Conservation (phyloP, 1,140 invertebrate species). For the Semibalanus balanoides region DNA sequence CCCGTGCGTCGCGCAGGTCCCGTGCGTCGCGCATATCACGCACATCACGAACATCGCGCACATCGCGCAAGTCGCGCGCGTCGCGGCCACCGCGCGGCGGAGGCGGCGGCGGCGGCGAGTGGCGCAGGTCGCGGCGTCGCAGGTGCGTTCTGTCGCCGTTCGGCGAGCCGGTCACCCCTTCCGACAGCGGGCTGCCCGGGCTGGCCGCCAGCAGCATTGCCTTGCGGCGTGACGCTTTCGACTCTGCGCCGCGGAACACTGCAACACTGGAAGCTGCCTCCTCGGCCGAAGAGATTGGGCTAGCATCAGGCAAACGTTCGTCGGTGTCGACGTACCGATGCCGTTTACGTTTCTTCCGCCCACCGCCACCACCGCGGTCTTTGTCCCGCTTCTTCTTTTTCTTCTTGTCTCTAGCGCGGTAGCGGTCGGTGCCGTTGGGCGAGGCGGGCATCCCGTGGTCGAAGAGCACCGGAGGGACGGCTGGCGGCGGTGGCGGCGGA, state of each 20-base stretch:
- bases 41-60: background rate
- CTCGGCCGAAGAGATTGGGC: background rate
- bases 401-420: background rate
- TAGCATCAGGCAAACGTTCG: background rate
- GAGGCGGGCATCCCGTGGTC: background rate
- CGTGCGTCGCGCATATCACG: background rate
- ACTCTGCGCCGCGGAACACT: too few relatives aligned
- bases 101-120: too few relatives aligned
- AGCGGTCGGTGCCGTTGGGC: background rate
- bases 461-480: too few relatives aligned
- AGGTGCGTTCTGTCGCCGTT: background rate
- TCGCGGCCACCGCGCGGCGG: too few relatives aligned
- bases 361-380: background rate
- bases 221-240: background rate
- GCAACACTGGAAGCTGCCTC: background rate
- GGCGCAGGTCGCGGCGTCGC: too few relatives aligned
- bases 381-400: background rate
- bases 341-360: background rate
- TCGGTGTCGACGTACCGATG: background rate
- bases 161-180: background rate
- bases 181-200: background rate
- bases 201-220: background rate
- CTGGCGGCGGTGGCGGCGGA: background rate
- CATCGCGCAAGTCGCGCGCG: background rate
- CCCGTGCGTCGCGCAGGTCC: background rate